Evolutionary conservation across 2,797 vertebrate species (phyloP), one percentile per base, ranked within the genome.

Genomic region (Rhinogobio ventralis): DNA sequence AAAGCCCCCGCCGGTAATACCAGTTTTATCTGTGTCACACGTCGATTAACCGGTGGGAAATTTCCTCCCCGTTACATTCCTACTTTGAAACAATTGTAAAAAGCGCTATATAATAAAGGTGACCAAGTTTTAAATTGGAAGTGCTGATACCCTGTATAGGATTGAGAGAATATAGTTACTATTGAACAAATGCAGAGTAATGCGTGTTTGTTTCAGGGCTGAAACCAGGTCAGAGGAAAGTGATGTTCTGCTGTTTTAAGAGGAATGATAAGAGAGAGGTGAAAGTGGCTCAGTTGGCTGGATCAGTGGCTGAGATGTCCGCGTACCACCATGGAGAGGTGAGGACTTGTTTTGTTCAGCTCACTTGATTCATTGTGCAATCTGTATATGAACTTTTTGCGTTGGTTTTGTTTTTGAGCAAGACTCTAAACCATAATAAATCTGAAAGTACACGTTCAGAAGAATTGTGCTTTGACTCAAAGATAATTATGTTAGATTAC

Each of bases 321-420:
- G 97, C 98, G 36, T 99, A 99, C 89, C 98, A 99, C 89, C 98
- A 99, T 1, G 98, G 98, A 89, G 98, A 99, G 94, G 98, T 99
- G 45, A 74, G 53, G 5, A 7, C 7, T 2, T 19, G 10, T 25
- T 20, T 64, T 0, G 11, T 17, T 36, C n/a, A 1, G 17, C 25
- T 17, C 7, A 3, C 30, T 57, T 49, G 13, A 17, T 25, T 67
- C 42, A 7, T 75, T 55, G 7, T 55, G 20, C 6, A 7, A 7
- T 55, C 33, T 76, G 28, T 55, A 72, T 30, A 36, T 74, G 20
- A 33, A 74, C 51, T 25, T 42, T 23, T 57, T 7, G 4, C n/a
- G 6, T 11, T 62, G 55, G 20, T 39, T 57, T 76, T 39, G 30
- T 15, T 76, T 55, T 75, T 57, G 1, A 39, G 20, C 17, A 51